phyloP scores from a whole-genome alignment of 2,888 invertebrate genomes.

The Spicauda simplicius region DNA sequence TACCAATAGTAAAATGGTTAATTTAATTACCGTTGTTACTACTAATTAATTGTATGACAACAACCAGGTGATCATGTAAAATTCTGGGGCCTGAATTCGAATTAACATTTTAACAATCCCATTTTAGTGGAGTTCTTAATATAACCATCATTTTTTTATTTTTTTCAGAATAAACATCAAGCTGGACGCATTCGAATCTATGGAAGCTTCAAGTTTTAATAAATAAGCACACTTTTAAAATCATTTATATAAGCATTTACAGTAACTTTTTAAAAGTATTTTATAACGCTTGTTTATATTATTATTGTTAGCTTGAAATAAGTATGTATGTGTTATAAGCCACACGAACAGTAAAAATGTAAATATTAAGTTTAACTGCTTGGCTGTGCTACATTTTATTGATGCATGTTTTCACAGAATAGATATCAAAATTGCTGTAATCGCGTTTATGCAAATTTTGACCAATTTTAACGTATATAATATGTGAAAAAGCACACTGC shows the following conservation, averaged over 20 bases:
- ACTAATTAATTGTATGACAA: too few species aligned
- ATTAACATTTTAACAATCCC: too few species aligned
- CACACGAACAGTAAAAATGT: conserved; percentile 4
- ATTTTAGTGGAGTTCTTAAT: too few species aligned
- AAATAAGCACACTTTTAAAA: conserved; percentile 58
- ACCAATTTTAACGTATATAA: not conserved
- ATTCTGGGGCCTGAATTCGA: too few species aligned
- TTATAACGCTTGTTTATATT: conserved; percentile 13
- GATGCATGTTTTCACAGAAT: not conserved
- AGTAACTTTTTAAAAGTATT: conserved; percentile 11
- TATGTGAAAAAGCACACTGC: not conserved
- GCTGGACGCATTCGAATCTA: conserved; percentile 83
- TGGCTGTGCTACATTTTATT: conserved; percentile 59
- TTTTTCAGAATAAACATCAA: conserved; percentile 83
- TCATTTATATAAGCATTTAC: conserved; percentile 25
- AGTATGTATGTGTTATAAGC: not conserved
- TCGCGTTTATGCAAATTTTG: too few species aligned
- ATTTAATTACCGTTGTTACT: too few species aligned
- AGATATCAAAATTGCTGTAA: not conserved
- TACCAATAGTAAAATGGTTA: too few species aligned
- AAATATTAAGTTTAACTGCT: conserved; percentile 45
- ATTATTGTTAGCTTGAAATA: not conserved
- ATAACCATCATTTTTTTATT: conserved; percentile 46
- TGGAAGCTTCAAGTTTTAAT: conserved; percentile 87
- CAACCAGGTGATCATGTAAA: too few species aligned